Conservation (phyloP, 2,888 invertebrate species). For the Netelia fuscicornis region DNA sequence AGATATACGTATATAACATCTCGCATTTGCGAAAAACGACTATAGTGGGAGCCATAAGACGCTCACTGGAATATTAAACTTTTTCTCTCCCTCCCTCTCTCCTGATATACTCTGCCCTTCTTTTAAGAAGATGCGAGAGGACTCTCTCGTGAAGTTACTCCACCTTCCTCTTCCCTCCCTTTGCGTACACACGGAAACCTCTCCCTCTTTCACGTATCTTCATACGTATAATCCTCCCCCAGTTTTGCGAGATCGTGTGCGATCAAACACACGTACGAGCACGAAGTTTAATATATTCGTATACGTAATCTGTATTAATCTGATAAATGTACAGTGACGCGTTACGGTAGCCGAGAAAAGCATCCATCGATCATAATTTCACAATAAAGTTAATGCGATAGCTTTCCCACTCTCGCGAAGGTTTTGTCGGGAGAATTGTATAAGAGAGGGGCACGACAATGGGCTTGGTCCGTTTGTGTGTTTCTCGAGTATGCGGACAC, state of each 20-base stretch:
- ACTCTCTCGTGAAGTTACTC: constrained; percentile 59
- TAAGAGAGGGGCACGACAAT: constrained; percentile 21
- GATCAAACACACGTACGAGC: constrained; percentile 9
- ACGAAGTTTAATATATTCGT: constrained; percentile 61
- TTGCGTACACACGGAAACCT: background rate
- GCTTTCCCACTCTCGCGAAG: constrained; percentile 13
- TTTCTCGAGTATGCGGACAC: background rate
- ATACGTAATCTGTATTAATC: constrained; percentile 76
- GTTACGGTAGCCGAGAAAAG: constrained; percentile 14
- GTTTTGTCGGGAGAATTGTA: background rate
- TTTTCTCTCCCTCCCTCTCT: constrained; percentile 61
- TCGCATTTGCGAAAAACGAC: constrained; percentile 37
- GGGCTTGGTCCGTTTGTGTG: background rate
- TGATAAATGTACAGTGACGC: constrained; percentile 56
- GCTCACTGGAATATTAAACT: constrained; percentile 82
- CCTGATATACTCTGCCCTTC: constrained; percentile 71
- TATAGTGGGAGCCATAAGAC: constrained; percentile 72
- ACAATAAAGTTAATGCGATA: constrained; percentile 79
- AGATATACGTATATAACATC: constrained; percentile 61
- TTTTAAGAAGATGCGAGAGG: constrained; percentile 71
- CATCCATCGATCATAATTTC: constrained; percentile 80
- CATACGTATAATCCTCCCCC: background rate
- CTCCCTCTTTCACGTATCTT: background rate
- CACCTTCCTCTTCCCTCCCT: constrained; percentile 1
- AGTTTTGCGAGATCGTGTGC: constrained; percentile 4